Evolutionary conservation across 2,797 vertebrate species (phyloP).

Genomic region (Macrochelys suwanniensis): DNA sequence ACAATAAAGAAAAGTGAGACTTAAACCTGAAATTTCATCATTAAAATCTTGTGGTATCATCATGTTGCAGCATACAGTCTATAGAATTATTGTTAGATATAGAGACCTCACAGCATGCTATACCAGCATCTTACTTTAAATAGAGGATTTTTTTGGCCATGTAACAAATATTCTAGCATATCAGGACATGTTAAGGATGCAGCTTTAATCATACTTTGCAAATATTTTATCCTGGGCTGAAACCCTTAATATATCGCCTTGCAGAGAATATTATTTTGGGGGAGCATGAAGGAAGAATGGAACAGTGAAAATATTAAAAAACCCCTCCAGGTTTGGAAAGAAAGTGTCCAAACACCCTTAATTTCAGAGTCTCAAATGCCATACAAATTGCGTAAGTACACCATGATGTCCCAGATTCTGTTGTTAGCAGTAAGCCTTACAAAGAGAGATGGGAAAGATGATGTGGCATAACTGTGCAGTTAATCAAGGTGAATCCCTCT

Average conservation of each 20-base stretch:
- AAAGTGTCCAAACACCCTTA: background rate
- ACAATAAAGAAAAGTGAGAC: background rate
- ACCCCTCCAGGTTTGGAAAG: background rate
- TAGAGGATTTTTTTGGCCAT: background rate
- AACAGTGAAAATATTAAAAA: background rate
- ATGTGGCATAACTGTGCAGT: constrained; percentile 52
- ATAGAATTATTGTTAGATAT: background rate
- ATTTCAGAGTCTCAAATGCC: constrained; percentile 12
- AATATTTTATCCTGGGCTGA: background rate
- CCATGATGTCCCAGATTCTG: constrained; percentile 23
- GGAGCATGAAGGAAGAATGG: background rate
- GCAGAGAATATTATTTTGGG: background rate
- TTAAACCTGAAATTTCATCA: background rate
- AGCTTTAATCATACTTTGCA: background rate
- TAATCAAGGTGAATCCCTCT: constrained; percentile 75
- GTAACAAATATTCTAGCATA: background rate
- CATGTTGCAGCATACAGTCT: fast-evolving
- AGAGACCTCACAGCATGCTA: background rate
- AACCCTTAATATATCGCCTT: background rate
- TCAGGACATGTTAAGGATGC: background rate
- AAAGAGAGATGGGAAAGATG: constrained; percentile 43
- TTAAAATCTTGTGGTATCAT: background rate
- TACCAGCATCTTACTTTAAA: background rate
- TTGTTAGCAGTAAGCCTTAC: constrained; percentile 45
- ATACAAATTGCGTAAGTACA: constrained; percentile 21